Conservation (phyloP, 2,113 vertebrate species). For the Etheostoma cragini region DNA sequence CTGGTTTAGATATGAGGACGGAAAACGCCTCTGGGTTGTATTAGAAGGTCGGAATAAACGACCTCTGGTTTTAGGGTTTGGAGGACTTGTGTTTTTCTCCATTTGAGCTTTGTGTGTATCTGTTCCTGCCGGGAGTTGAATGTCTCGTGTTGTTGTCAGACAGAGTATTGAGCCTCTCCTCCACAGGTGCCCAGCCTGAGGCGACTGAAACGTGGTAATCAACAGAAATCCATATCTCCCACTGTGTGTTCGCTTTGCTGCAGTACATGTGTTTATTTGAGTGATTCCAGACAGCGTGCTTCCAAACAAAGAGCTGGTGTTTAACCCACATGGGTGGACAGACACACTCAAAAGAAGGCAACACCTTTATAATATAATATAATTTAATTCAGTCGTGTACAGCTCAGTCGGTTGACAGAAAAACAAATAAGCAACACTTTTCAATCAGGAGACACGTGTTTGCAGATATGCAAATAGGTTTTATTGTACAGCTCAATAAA, state of each 20-base stretch:
- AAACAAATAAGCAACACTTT: background rate
- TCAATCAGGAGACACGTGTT: too few species aligned
- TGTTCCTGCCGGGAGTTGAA: background rate
- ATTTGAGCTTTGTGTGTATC: background rate
- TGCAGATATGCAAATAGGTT: too few species aligned
- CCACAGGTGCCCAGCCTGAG: slow-evolving; percentile 49
- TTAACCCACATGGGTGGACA: background rate
- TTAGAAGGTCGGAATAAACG: too few species aligned
- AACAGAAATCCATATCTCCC: slow-evolving; percentile 59
- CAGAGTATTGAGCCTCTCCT: slow-evolving; percentile 45
- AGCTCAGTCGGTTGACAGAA: background rate
- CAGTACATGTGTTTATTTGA: slow-evolving; percentile 21
- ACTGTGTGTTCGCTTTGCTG: slow-evolving; percentile 36
- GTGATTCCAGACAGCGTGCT: slow-evolving; percentile 8
- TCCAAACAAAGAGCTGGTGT: slow-evolving; percentile 39
- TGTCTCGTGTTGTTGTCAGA: slow-evolving; percentile 11
- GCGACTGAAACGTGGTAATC: slow-evolving; percentile 34
- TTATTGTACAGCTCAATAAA: too few species aligned
- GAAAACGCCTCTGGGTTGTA: too few species aligned
- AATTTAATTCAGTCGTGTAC: background rate
- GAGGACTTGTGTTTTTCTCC: background rate
- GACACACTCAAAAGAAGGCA: background rate
- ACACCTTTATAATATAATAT: background rate
- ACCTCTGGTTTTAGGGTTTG: too few species aligned
- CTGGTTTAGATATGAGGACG: too few species aligned